Conservation (phyloP, 2,797 vertebrate species). For the Tachyglossus aculeatus region DNA sequence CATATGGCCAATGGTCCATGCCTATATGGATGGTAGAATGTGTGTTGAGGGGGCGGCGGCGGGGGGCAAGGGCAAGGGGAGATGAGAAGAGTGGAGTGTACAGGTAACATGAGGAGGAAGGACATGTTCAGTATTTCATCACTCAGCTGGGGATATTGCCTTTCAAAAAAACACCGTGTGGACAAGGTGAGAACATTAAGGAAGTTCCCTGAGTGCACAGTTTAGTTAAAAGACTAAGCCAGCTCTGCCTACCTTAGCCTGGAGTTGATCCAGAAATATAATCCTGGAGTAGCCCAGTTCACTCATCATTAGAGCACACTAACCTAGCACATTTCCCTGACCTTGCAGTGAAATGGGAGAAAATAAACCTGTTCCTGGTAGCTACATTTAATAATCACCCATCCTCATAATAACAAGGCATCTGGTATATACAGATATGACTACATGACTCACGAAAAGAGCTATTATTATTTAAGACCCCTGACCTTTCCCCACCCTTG, state of each 20-base stretch:
- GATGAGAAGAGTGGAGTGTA: no score
- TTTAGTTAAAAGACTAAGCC: no score
- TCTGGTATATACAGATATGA: conserved; percentile 20
- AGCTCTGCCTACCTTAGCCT: background rate
- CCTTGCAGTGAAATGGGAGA: background rate
- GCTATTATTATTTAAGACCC: conserved; percentile 1
- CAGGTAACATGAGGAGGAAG: no score
- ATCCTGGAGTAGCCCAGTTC: background rate
- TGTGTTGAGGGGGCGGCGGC: no score
- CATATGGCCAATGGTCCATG: no score
- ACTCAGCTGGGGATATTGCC: no score
- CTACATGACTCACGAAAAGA: conserved; percentile 7
- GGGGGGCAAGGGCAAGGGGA: no score
- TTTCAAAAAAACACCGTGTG: no score
- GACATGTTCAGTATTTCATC: no score
- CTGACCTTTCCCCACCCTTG: background rate
- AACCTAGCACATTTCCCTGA: background rate
- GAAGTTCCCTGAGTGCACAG: no score
- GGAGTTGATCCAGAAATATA: background rate
- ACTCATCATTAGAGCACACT: conserved; percentile 5
- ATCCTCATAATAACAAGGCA: conserved; percentile 31
- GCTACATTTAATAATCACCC: conserved; percentile 10
- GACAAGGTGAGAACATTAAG: no score
- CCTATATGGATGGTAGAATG: no score
- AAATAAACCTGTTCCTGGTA: conserved; percentile 9